Evolutionary conservation across 2,888 invertebrate genomes (phyloP), one percentile per base, ranked within the genome.

Genomic region (Drosophila rellima): DNA sequence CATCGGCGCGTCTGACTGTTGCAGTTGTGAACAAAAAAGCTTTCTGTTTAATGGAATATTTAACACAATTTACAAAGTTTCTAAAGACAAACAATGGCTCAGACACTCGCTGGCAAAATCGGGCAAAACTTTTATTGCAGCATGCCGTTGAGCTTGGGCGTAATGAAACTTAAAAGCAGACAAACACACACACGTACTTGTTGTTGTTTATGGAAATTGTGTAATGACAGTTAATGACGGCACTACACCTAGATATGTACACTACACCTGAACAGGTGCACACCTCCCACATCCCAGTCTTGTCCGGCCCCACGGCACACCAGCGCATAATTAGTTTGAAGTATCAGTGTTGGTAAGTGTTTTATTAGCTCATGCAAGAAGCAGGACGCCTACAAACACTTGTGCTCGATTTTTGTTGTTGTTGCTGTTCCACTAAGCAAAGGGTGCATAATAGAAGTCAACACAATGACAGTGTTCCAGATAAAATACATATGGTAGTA

Each of bases 31-130:
- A 55, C 35, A 78, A 72, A 78, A 74, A 85, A 84, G 89, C 85
- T 85, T 84, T 85, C 70, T 88, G 89, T 87, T 87, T 85, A 85
- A 89, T 85, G 88, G 89, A 85, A 89, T 85, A 85, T 89, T 89
- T 82, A 85, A 89, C 80, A 87, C 88, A 89, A 85, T 89, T 89
- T 89, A 84, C 74, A 88, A 85, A 83, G 70, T 75, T 81, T 74
- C 68, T 39, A 81, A 87, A 81, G 89, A 77, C 77, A 81, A 89
- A 85, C 89, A 82, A 76, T 76, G 76, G 76, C 85, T 78, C 76
- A 65, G 64, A 71, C 70, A 76, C 82, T 56, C 60, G 23, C 57
- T 60, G 51, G 52, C 59, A 78, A 70, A 87, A 70, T 59, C 59
- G 59, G 42, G 40, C 42, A 7, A 62, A 52, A 71, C 67, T 70